phyloP scores from a whole-genome alignment of 2,113 vertebrate species.

The Xenopus borealis region DNA sequence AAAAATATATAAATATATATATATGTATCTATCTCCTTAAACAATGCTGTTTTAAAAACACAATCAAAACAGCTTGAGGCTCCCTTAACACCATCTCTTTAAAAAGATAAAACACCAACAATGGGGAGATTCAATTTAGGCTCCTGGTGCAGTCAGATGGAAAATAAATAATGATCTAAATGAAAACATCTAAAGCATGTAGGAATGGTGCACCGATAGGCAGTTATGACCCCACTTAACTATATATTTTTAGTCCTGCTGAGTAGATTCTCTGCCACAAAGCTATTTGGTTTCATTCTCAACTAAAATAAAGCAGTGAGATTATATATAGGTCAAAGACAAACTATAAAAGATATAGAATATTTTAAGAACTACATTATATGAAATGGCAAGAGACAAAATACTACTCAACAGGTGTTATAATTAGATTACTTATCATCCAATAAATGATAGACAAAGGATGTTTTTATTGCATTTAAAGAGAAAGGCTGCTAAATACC shows the following conservation, averaged over 20 bases:
- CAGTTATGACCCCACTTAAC: conserved; percentile 9
- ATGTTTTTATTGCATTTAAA: not conserved
- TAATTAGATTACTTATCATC: not conserved
- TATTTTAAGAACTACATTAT: not conserved
- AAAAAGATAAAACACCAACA: not conserved
- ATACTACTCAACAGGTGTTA: not conserved
- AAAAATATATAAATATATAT: too few species aligned
- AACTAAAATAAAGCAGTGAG: conserved; percentile 17
- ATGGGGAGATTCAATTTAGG: not conserved
- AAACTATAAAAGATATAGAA: conserved; percentile 2
- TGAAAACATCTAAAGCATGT: conserved; percentile 2
- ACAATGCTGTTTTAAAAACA: too few species aligned
- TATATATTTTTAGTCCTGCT: conserved; percentile 5
- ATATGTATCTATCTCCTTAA: too few species aligned
- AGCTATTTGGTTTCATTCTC: conserved; percentile 19
- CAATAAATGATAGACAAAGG: not conserved
- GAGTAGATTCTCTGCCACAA: conserved; percentile 1
- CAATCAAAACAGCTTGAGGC: not conserved
- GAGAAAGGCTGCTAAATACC: not conserved
- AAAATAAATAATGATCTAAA: conserved; percentile 5
- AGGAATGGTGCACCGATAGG: not conserved
- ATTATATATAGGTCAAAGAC: conserved; percentile 13
- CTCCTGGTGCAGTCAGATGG: not conserved
- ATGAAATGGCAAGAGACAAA: too few species aligned
- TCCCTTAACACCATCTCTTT: not conserved